These are phyloP conservation scores for Phenacoccus solenopsis DNA, from an alignment of 1,140 invertebrate genomes.

Conservation along the genomic window DNA sequence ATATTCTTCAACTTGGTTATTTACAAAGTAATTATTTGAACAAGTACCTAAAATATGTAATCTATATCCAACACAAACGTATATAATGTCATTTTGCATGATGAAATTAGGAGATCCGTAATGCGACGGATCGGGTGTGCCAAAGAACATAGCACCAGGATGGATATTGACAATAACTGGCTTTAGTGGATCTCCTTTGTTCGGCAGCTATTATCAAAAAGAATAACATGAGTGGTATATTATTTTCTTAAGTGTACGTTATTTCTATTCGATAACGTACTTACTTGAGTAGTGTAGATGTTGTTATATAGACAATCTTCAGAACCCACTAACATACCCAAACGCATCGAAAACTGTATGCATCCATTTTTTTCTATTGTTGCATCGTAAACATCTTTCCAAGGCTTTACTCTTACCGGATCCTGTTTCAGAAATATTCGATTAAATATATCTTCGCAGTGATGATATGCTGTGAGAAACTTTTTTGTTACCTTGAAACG, in stretches of 20 bases:
- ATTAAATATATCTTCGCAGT: too few species aligned
- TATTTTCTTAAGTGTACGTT: too few species aligned
- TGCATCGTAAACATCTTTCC: background rate
- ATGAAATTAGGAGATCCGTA: constrained; percentile 4
- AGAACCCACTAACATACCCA: constrained; percentile 10
- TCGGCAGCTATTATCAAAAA: background rate
- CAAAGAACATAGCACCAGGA: background rate
- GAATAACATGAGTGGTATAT: too few species aligned
- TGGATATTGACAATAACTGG: constrained; percentile 12
- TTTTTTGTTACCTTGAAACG: too few species aligned
- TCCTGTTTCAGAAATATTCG: too few species aligned
- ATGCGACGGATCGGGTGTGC: background rate
- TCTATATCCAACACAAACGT: constrained; percentile 7
- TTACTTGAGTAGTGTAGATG: constrained; percentile 21
- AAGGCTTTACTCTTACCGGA: background rate
- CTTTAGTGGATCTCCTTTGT: background rate
- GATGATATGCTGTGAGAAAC: too few species aligned
- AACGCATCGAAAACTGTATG: background rate
- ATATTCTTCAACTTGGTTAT: too few species aligned
- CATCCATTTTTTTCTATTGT: background rate
- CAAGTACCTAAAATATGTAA: constrained; percentile 9
- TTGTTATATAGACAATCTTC: constrained; percentile 26
- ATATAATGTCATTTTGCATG: constrained; percentile 11
- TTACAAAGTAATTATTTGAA: too few species aligned
- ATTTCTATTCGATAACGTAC: too few species aligned